A percentile compares a stretch with the other conserved stretches of the same genome.
Evolutionary conservation across 2,888 invertebrate species (phyloP).

Genomic region (Portevinia maculata): DNA sequence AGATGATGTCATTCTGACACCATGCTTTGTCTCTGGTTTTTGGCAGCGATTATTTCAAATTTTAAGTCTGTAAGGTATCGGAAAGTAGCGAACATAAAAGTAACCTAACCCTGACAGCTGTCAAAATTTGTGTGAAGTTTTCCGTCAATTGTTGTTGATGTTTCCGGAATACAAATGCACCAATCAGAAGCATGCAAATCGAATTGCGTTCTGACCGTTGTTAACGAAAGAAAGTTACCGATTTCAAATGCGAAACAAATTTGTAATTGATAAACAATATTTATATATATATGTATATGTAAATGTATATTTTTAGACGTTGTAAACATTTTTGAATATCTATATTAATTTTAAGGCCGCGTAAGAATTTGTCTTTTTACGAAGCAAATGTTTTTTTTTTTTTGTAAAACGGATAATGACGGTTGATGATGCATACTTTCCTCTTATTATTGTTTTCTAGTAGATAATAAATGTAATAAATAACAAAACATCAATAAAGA

Average conservation of each 20-base stretch:
- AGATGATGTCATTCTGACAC: too few relatives aligned
- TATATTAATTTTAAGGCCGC: constrained; percentile 27
- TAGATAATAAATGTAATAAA: constrained; percentile 63
- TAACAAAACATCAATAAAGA: constrained; percentile 31
- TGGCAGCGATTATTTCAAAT: too few relatives aligned
- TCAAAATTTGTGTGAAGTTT: neutral
- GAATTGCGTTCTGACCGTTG: constrained; percentile 1
- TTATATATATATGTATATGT: constrained; percentile 3
- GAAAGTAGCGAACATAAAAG: too few relatives aligned
- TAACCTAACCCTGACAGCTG: neutral
- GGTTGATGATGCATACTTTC: constrained; percentile 20
- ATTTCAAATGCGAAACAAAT: constrained; percentile 6
- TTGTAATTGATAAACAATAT: constrained; percentile 29
- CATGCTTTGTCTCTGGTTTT: too few relatives aligned
- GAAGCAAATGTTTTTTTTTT: constrained; percentile 27
- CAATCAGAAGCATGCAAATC: constrained; percentile 1
- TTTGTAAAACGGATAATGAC: constrained; percentile 39
- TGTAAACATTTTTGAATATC: constrained; percentile 52
- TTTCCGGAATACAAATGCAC: constrained; percentile 2
- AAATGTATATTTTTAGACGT: constrained; percentile 62
- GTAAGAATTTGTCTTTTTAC: constrained; percentile 33
- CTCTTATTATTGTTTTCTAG: constrained; percentile 61
- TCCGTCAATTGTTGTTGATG: neutral
- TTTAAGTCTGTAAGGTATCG: too few relatives aligned
- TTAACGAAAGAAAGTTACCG: constrained; percentile 5